Evolutionary conservation across 1,140 invertebrate genomes (phyloP).

Genomic region (Chelonus insularis): DNA sequence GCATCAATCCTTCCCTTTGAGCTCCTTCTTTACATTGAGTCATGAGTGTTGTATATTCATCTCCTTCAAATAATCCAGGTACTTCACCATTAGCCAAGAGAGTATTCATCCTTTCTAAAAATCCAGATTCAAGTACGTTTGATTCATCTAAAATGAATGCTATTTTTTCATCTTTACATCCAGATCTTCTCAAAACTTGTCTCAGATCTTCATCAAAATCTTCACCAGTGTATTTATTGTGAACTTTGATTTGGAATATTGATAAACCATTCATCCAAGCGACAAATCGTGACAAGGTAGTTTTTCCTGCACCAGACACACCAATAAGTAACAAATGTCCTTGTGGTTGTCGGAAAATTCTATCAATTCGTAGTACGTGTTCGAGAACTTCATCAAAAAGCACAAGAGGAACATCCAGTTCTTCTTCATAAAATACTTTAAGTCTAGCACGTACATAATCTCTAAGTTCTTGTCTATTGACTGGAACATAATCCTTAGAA

Average conservation of each 20-base stretch:
- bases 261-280: slow-evolving; percentile 99
- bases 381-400: slow-evolving; percentile 99
- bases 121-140: slow-evolving; percentile 97
- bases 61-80: slow-evolving; percentile 89
- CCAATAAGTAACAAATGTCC: slow-evolving; percentile 96
- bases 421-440: slow-evolving; percentile 99
- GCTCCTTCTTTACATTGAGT: slow-evolving; percentile 99
- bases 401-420: slow-evolving; percentile 96
- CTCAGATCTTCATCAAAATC: slow-evolving; percentile 99
- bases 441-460: slow-evolving; percentile 97
- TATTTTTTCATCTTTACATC: slow-evolving; percentile 98
- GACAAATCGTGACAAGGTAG: slow-evolving; percentile 97
- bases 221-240: slow-evolving; percentile 98
- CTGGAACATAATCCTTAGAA: slow-evolving; percentile 97
- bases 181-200: slow-evolving; percentile 88
- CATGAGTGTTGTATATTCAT: slow-evolving; percentile 98
- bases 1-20: slow-evolving; percentile 95
- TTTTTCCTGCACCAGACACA: slow-evolving; percentile 97
- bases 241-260: slow-evolving; percentile 97
- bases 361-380: slow-evolving; percentile 96
- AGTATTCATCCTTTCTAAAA: slow-evolving; percentile 99
- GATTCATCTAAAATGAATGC: slow-evolving; percentile 99
- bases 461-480: slow-evolving; percentile 90
- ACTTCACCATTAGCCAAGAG: slow-evolving; percentile 98
- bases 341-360: slow-evolving; percentile 98